Conservation (phyloP, 2,113 vertebrate genomes). For the Malaclemys terrapin region DNA sequence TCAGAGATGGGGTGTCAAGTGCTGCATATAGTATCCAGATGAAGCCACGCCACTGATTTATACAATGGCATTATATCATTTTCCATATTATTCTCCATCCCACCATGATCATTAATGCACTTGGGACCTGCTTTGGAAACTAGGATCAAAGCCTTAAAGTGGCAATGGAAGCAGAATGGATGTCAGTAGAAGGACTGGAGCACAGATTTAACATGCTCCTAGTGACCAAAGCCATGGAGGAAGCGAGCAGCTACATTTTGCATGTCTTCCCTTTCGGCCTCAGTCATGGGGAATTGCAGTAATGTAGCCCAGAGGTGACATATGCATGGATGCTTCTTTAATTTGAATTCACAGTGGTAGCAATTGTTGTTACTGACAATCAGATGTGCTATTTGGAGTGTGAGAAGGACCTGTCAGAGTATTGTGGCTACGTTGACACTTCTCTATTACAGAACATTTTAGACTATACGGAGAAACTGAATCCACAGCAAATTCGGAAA, state of each 20-base stretch:
- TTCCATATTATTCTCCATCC: background rate
- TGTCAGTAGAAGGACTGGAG: background rate
- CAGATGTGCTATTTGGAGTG: background rate
- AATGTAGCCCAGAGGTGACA: background rate
- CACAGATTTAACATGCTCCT: background rate
- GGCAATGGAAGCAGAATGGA: background rate
- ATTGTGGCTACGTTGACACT: constrained; percentile 14
- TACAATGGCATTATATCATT: background rate
- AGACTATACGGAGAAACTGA: constrained; percentile 95
- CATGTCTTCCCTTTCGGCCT: background rate
- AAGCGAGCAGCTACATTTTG: background rate
- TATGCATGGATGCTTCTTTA: background rate
- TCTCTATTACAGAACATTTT: constrained; percentile 86
- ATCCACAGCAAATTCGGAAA: constrained; percentile 91
- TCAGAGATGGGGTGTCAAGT: background rate
- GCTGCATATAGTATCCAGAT: background rate
- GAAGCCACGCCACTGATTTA: background rate
- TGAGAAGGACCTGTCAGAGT: background rate
- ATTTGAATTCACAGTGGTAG: background rate
- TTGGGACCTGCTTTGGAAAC: background rate
- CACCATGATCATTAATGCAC: background rate
- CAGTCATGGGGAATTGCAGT: background rate
- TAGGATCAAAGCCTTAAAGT: background rate
- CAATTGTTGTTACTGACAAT: background rate
- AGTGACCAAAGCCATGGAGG: background rate